phyloP scores from a whole-genome alignment of 1,140 invertebrate genomes.

The Heliothis virescens region DNA sequence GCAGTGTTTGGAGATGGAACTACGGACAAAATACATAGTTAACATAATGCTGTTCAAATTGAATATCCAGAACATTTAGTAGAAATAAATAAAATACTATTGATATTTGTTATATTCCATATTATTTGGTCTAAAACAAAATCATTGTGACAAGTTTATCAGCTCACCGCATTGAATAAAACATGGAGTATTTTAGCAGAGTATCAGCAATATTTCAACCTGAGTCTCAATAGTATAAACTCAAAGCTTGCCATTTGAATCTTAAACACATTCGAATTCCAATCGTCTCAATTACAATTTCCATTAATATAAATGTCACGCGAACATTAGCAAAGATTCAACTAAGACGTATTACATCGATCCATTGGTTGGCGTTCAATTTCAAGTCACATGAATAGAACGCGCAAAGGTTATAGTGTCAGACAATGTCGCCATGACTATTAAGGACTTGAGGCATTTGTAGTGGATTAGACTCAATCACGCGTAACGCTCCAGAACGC shows the following conservation, averaged over 20 bases:
- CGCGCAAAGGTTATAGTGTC: background rate
- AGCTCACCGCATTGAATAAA: too few species aligned
- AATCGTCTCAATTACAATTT: background rate
- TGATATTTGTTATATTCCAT: too few species aligned
- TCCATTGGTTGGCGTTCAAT: conserved; percentile 12
- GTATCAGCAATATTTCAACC: background rate
- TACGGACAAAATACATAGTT: too few species aligned
- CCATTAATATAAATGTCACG: conserved; percentile 35
- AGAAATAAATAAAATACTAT: too few species aligned
- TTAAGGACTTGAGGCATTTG: background rate
- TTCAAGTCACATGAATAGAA: conserved; percentile 1
- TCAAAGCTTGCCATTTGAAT: background rate
- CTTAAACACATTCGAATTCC: background rate
- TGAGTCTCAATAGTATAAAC: background rate
- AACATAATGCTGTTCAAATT: too few species aligned
- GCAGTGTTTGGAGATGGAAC: too few species aligned
- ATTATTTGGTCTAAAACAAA: too few species aligned
- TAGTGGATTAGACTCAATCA: too few species aligned
- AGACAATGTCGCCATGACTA: conserved; percentile 23
- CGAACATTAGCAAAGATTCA: conserved; percentile 32
- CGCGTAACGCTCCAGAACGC: too few species aligned
- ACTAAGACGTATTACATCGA: conserved; percentile 34
- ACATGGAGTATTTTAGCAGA: too few species aligned
- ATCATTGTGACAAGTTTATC: too few species aligned
- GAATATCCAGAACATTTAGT: too few species aligned